Base-by-base conservation (phyloP, 2,888 invertebrate genomes). In the Epistrophe eligans region DNA sequence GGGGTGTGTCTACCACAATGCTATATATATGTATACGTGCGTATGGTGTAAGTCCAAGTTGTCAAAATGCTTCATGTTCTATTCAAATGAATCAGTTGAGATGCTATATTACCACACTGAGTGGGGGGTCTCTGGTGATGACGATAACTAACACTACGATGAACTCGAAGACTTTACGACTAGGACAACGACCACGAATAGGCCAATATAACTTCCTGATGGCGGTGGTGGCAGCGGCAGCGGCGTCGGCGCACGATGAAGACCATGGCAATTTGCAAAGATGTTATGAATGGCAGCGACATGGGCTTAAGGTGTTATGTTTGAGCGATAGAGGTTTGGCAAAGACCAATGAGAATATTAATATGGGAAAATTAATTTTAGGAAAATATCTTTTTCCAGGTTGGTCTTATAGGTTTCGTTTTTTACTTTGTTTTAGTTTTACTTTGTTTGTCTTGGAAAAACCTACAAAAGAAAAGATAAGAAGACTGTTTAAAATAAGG, bases 21-120 rank as follows among this genome's bases (percentile, higher is more conserved):
- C 15, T 62, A 62, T 40, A 40, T 24, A 5, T 24, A 38, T 43
- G 43, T 40, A 40, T 24, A 24, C 50, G 35, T 85, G 81, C 81
- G 82, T 79, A 87, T 82, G 76, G 82, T 87, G 79, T 76, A 87
- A 87, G 64, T 79, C 82, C 79, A 82, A 77, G 77, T 82, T 87
- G 87, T 87, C 87, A 82, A 87, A 87, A 87, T 83, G 79, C 82
- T 87, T 85, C 81, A 70, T 85, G 82, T 87, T 87, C 79, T 83
- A 87, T 87, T 83, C 82, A 87, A 87, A 87, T 83, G 83, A 87
- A 82, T 87, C 79, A 82, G 85, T 82, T 82, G 66, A 79, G 79
- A 87, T 82, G 66, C 66, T 77, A 62, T 82, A 64, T 82, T 77
- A 74, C 87, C 71, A 60, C 79, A 58, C 83, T 83, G 87, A 66